Percentiles rank a stretch among this genome's conserved stretches.
phyloP scores from a whole-genome alignment of 37 sponge, comb jelly and placozoan species.

The Chondrosia reniformis region DNA sequence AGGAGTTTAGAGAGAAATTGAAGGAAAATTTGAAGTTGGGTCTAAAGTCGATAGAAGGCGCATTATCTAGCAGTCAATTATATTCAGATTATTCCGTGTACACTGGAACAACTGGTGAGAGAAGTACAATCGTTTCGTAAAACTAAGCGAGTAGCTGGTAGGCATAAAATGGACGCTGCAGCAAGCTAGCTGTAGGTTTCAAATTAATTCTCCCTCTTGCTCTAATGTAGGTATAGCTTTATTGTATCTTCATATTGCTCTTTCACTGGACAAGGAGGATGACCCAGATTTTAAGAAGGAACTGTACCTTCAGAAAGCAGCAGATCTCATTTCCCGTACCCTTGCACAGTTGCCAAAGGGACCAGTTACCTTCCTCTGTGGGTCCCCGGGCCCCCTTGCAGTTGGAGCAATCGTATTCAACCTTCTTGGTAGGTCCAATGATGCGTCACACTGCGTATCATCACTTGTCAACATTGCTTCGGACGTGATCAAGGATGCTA shows the following conservation, averaged over 20 bases:
- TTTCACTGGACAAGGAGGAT: conserved; percentile 27
- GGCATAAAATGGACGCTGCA: no score
- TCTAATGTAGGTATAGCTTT: conserved; percentile 62
- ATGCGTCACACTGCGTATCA: conserved; percentile 30
- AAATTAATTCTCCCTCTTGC: not conserved
- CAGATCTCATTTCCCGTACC: conserved; percentile 10
- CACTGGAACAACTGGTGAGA: no score
- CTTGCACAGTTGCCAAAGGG: conserved; percentile 32
- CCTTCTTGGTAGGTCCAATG: conserved; percentile 28
- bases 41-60: no score
- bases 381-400: conserved; percentile 84
- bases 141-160: no score
- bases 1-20: no score
- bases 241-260: conserved; percentile 69
- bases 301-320: conserved; percentile 23
- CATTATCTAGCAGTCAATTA: no score
- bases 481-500: conserved; percentile 5
- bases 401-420: conserved; percentile 62
- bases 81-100: no score
- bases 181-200: not conserved
- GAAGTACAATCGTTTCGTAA: no score
- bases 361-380: conserved; percentile 80
- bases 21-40: no score
- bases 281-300: conserved; percentile 26
- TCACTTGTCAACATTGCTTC: conserved; percentile 23